Evolutionary conservation across 2,113 vertebrate species (phyloP), one percentile per base, ranked within the genome.

Genomic region (Ailurus styani): DNA sequence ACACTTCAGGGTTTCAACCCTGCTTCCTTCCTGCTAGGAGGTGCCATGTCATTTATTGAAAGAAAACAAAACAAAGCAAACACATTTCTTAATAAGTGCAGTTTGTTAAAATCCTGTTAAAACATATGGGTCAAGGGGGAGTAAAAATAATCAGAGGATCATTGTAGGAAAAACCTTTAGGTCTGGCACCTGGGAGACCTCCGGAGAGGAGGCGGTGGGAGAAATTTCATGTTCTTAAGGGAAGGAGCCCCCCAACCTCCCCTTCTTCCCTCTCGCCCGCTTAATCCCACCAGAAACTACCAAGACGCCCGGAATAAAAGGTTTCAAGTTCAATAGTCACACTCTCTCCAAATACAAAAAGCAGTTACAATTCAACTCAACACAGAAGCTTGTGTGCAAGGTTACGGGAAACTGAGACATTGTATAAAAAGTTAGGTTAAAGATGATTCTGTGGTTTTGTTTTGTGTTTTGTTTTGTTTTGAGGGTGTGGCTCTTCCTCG

Each of bases 341-440:
- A 98, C 98, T 98, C 97, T 99, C 99, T 98, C 98, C 97, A 99
- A 99, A 99, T 99, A 99, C 98, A 99, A 99, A 99, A 98, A 98
- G 98, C 96, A 95, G 97, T 98, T 98, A 98, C 97, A 98, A 98
- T 98, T 97, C 96, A 97, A 98, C 85, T 98, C 96, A 98, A 98
- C 98, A 99, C 98, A 97, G 90, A 98, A 98, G 97, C 98, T 98
- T 98, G 97, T 98, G 96, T 98, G 96, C 98, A 98, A 97, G 97
- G 99, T 98, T 97, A 99, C 9, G 92, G 97, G 96, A 97, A 98
- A 98, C 94, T 97, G 86, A 97, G 91, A 98, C 97, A 91, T 96
- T 21, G 95, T 98, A 97, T 93, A 98, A 98, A 98, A 98, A 99
- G 98, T 98, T 96, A 95, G 97, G 90, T 96, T 97, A 93, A 98